phyloP scores from a whole-genome alignment of 2,797 vertebrate species.

The Phrynocephalus forsythii region DNA sequence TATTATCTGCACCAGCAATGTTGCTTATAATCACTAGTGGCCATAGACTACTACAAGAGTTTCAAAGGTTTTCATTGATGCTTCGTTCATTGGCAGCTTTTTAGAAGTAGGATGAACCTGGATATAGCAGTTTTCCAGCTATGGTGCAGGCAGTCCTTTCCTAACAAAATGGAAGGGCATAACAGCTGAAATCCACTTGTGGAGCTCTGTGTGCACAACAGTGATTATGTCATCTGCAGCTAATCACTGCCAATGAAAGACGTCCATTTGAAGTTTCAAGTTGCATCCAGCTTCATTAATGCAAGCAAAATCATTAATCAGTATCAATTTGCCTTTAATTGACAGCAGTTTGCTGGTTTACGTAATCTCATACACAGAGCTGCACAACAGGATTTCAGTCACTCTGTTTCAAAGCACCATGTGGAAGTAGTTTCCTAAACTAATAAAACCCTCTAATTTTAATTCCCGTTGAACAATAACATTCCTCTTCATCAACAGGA shows the following conservation, averaged over 20 bases:
- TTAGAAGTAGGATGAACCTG: background rate
- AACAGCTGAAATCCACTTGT: too few species aligned
- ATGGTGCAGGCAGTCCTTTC: background rate
- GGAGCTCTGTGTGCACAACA: too few species aligned
- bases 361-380: too few species aligned
- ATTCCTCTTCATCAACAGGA: background rate
- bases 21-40: background rate
- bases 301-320: too few species aligned
- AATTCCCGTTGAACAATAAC: background rate
- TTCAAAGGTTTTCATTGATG: background rate
- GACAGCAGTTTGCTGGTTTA: too few species aligned
- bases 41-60: background rate
- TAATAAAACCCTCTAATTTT: background rate
- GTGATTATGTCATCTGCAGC: too few species aligned
- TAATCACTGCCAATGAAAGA: too few species aligned
- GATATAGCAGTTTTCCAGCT: background rate
- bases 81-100: background rate
- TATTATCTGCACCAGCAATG: background rate
- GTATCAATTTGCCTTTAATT: too few species aligned
- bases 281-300: too few species aligned
- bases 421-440: background rate
- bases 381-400: too few species aligned
- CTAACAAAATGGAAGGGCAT: background rate
- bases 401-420: too few species aligned
- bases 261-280: too few species aligned